A percentile compares a stretch with the other conserved stretches of the same genome.
Conservation (phyloP, 2,888 invertebrate species). For the Meta bourneti region DNA sequence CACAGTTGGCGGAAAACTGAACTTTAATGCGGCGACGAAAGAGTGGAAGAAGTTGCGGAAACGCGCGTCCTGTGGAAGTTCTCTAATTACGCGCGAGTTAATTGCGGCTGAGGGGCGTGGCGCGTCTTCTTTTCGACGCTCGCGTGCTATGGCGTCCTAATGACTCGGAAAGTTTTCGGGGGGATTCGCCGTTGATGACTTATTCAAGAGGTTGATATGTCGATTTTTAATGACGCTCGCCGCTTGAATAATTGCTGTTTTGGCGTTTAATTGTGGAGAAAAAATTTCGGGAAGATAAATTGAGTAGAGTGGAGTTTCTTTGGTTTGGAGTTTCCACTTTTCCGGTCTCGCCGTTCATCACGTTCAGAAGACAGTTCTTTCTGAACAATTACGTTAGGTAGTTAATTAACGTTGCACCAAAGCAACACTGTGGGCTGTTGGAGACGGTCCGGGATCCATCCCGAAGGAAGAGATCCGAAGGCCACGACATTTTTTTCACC, state of each 20-base stretch:
- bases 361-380: too few species aligned
- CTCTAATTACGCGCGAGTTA: conserved; percentile 70
- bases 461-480: too few species aligned
- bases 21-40: conserved; percentile 65
- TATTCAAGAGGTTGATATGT: conserved; percentile 67
- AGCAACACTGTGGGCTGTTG: too few species aligned
- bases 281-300: too few species aligned
- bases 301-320: too few species aligned
- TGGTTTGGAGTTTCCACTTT: too few species aligned
- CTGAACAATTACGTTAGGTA: too few species aligned
- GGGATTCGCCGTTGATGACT: conserved; percentile 54
- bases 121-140: conserved; percentile 29
- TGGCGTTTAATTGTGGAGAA: too few species aligned
- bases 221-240: conserved; percentile 56
- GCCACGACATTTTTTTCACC: too few species aligned
- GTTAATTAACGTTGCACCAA: too few species aligned
- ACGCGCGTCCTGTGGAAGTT: background rate
- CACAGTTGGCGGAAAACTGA: conserved; percentile 35
- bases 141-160: conserved; percentile 65
- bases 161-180: conserved; percentile 33
- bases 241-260: conserved; percentile 41
- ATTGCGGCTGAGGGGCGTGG: conserved; percentile 61
- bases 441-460: too few species aligned
- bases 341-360: too few species aligned
- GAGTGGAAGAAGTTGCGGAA: conserved; percentile 42